Evolutionary conservation across 1,140 invertebrate species (phyloP).

Genomic region (Myzus persicae): DNA sequence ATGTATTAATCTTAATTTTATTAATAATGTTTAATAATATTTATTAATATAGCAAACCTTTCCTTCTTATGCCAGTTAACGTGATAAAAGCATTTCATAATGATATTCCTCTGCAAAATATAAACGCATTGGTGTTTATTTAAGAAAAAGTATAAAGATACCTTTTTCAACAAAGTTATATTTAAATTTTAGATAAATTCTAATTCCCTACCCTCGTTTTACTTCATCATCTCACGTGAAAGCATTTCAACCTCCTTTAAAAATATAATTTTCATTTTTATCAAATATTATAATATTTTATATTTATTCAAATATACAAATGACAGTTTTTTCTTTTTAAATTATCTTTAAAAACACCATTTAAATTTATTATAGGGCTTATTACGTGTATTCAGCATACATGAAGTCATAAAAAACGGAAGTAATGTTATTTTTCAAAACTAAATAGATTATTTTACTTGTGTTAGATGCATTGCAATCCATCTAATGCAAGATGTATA

Average conservation of each 20-base stretch:
- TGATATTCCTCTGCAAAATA: neutral
- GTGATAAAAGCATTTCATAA: constrained; percentile 36
- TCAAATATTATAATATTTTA: constrained; percentile 22
- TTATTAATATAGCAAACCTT: neutral
- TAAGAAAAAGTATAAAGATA: constrained; percentile 22
- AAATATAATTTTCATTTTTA: constrained; percentile 18
- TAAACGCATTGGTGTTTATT: neutral
- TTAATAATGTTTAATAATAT: too few relatives aligned
- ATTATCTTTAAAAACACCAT: neutral
- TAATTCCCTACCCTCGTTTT: neutral
- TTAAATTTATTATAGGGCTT: neutral
- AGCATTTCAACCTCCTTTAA: neutral
- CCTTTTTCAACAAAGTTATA: constrained; percentile 21
- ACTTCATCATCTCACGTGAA: neutral
- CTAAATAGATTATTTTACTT: neutral
- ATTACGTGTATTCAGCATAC: neutral
- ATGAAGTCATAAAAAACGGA: neutral
- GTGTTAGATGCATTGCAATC: neutral
- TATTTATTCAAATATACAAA: constrained; percentile 22
- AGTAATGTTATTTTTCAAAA: neutral
- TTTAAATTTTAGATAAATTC: constrained; percentile 45
- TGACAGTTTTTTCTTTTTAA: neutral
- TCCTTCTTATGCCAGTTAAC: neutral
- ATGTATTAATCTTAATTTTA: constrained; percentile 3
- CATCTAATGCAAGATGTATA: neutral